These are phyloP conservation scores for Catharus minimus DNA, from an alignment of 2,113 vertebrate species.

Conservation along the genomic window DNA sequence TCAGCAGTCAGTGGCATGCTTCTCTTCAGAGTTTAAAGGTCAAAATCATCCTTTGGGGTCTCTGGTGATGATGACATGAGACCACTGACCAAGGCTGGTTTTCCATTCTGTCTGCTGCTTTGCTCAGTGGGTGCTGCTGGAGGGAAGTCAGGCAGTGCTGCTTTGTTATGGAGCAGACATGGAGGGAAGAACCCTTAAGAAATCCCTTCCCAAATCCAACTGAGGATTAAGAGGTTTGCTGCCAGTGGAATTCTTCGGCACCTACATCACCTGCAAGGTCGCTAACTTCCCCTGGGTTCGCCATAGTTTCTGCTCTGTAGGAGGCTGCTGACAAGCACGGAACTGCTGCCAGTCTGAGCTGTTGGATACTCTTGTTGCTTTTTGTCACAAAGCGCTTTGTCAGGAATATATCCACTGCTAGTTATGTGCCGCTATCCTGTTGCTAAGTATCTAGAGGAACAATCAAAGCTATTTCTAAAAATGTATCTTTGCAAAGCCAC, in stretches of 20 bases:
- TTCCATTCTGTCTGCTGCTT: background rate
- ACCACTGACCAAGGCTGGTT: background rate
- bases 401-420: too few species aligned
- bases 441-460: background rate
- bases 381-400: background rate
- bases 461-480: background rate
- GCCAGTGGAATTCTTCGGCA: background rate
- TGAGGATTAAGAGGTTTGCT: background rate
- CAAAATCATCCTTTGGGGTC: background rate
- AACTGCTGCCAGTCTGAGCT: background rate
- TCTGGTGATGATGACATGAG: fast-evolving
- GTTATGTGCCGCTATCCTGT: fast-evolving
- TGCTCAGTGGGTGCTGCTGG: background rate
- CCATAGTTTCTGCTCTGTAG: background rate
- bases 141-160: background rate
- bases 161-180: background rate
- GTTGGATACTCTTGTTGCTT: background rate
- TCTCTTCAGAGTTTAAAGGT: background rate
- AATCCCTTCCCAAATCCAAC: background rate
- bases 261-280: background rate
- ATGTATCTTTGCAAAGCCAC: background rate
- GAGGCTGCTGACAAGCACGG: background rate
- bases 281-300: background rate
- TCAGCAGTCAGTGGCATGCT: background rate
- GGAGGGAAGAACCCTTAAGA: background rate